Evolutionary conservation across 2,797 vertebrate species (phyloP), one percentile per base, ranked within the genome.

Genomic region (Eupleurogrammus muticus): DNA sequence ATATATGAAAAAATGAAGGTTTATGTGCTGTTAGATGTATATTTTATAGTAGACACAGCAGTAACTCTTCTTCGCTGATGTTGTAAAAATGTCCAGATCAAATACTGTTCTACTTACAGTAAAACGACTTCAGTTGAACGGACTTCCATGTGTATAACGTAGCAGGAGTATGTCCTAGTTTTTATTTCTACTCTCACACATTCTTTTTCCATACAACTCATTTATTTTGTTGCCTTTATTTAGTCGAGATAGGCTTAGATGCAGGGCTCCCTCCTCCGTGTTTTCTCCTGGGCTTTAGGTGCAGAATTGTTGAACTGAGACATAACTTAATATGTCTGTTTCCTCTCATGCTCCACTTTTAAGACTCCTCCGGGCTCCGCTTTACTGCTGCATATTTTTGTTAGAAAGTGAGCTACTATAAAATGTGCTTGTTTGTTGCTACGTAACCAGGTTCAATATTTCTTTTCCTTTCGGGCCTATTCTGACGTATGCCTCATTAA

Each of bases 271-370:
- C 12, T 11, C 53, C 40, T 47, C 50, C 14, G 36, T 63, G 6
- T 38, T 36, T 20, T 56, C 62, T 60, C 24, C 47, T 50, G 44
- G 66, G 35, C 19, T 36, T 71, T 57, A 38, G 64, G 64, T 71
- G 50, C 57, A 55, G 58, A 13, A 3, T 63, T 74, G 63, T 65
- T 75, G 76, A 81, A 64, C 67, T 73, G 60, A 79, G 68, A 83
- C 72, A 70, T 65, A 54, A 46, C 56, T 62, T 63, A 58, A 80
- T 73, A 67, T 47, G 70, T 74, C 77, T 82, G 85, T 83, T 90
- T 85, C 80, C 73, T 82, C 70, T 77, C 74, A 69, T 71, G 76
- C 48, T 80, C 57, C 71, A 67, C 57, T 77, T 85, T 84, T 82
- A 86, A 79, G 72, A 77, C 63, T 70, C 75, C 70, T 65, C 2